These are phyloP conservation scores for Nesoenas mayeri DNA, from an alignment of 2,113 vertebrate genomes.

Conservation along the genomic window DNA sequence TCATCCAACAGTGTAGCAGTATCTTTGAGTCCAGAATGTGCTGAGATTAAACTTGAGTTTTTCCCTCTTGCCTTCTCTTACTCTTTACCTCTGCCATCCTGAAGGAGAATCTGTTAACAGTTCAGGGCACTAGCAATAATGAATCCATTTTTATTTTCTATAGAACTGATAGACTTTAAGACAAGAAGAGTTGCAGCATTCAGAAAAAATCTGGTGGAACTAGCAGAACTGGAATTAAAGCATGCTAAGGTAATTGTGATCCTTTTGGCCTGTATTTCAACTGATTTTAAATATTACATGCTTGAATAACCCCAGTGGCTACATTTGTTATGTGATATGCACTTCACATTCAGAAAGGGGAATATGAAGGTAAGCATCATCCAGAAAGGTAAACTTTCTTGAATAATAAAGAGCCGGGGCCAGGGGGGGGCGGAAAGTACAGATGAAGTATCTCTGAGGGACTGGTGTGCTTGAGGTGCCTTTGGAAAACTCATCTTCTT, in stretches of 20 bases:
- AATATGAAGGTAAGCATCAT: background rate
- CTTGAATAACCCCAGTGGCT: background rate
- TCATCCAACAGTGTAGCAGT: background rate
- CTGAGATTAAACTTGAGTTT: background rate
- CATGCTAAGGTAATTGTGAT: constrained; percentile 89
- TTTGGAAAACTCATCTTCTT: background rate
- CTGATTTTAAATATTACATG: background rate
- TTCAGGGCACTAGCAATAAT: background rate
- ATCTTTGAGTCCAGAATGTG: background rate
- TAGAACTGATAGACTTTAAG: constrained; percentile 98
- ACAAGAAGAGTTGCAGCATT: constrained; percentile 97
- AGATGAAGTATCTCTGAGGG: background rate
- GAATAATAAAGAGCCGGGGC: background rate
- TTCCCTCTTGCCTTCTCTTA: background rate
- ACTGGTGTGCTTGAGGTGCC: background rate
- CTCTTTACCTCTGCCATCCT: background rate
- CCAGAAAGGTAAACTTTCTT: background rate
- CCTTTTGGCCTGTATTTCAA: background rate
- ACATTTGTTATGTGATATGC: background rate
- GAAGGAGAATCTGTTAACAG: background rate
- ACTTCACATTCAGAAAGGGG: background rate
- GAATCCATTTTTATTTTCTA: constrained; percentile 10
- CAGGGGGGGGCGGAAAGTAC: accelerated
- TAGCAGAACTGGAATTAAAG: constrained; percentile 98
- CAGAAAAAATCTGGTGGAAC: constrained; percentile 98